Base-by-base conservation (phyloP, 92 coral and sea anemone genomes). In the Desmophyllum pertusum region DNA sequence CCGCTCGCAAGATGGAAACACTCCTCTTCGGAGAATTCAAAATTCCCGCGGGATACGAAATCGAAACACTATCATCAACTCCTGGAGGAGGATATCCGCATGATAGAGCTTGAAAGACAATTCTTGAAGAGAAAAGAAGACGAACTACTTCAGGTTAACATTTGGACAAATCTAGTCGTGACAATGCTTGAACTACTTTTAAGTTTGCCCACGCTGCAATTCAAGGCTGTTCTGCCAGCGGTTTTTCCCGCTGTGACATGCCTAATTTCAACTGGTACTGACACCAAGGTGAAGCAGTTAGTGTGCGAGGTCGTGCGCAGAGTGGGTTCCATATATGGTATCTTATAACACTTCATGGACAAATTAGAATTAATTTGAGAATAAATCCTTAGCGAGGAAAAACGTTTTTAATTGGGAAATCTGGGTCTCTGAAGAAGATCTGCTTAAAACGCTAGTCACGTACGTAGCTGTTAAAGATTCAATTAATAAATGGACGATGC, bases 141-240 rank as follows among this genome's bases (percentile, higher is more conserved):
- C 77, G 99, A 97, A 37, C 63, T 97, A 39, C 79, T 97, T 35
- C 99, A 97, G 68, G 84, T 97, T 59, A 91, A 94, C 70, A 93
- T 95, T 62, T 97, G 99, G 99, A 97, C 99, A 29, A 88, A 88
- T 70, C 84, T 97, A 80, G 95, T 95, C 1, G 87, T 91, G 50
- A 93, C 95, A n/a, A 97, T 97, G 99, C 52, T 97, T 50, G 98
- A 97, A 73, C 90, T 94, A 4, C 86, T 97, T 36, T 94, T 97
- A 4, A 89, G 88, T n/a, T 93, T 97, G 25, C 99, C 99, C 31
- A 97, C 99, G 36, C 92, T 97, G 93, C 99, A 97, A 51, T 97
- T 97, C 91, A 97, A 97, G 88, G 98, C 99, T 11, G 98, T 97
- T 17, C 79, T 97, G 52, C 99, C 99, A 88, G 99, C 99, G 87